A percentile compares a stretch with the other conserved stretches of the same genome.
Conservation (phyloP, 2,113 vertebrate genomes). For the Melanocharis versteri region DNA sequence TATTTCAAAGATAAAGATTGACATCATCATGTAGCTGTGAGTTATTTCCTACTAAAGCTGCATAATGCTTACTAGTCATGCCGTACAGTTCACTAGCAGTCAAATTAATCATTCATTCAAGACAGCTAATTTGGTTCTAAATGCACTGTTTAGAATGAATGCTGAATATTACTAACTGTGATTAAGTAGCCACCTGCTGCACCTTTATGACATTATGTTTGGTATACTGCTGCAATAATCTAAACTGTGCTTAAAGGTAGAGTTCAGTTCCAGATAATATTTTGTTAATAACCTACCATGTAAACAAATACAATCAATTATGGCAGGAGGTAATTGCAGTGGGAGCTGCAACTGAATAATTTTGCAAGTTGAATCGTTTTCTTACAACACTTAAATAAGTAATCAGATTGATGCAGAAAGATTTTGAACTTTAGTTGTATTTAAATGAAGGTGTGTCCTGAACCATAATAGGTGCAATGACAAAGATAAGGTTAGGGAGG, state of each 20-base stretch:
- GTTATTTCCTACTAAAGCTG: not conserved
- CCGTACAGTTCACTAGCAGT: not conserved
- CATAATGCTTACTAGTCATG: not conserved
- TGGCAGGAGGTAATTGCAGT: not conserved
- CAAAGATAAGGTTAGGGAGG: conserved; percentile 35
- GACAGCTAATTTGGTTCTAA: conserved; percentile 11
- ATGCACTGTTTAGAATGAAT: not conserved
- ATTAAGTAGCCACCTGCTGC: not conserved
- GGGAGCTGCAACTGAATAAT: too few species aligned
- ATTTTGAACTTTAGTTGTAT: not conserved
- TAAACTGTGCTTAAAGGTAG: not conserved
- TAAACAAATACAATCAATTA: conserved; percentile 44
- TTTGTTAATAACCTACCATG: not conserved
- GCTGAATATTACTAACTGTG: not conserved
- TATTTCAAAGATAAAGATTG: not conserved
- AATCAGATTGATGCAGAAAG: conserved; percentile 17
- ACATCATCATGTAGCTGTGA: not conserved
- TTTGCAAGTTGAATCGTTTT: conserved; percentile 50
- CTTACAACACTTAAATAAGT: conserved; percentile 18
- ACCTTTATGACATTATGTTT: not conserved
- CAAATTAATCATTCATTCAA: not conserved
- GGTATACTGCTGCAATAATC: conserved; percentile 4
- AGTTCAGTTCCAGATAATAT: not conserved
- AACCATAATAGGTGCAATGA: not conserved
- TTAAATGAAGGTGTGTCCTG: conserved; percentile 19